Base-by-base conservation (phyloP, 1,140 invertebrate genomes). In the Rhynchophorus ferrugineus region DNA sequence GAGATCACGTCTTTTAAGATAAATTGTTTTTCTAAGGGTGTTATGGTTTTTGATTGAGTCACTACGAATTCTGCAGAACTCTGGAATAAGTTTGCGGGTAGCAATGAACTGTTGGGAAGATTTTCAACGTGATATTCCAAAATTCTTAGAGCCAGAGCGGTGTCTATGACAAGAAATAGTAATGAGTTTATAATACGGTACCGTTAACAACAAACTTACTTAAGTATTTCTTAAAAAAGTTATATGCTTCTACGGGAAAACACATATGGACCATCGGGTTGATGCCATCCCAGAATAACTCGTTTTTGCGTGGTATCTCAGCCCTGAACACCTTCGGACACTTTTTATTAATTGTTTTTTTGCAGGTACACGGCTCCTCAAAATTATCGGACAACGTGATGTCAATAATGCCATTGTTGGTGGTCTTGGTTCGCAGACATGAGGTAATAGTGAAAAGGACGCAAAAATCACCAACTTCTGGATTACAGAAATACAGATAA, bases 401-500 rank as follows among this genome's bases (percentile, higher is more conserved):
- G 5, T 5, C 5, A 11, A 29, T 29, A n/a, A n/a, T n/a, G 11
- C 5, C 5, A 29, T 29, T 11, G 11, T 5, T 11, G 11, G 11
- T 11, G 11, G 5, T 29, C 5, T 29, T 29, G 5, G 24, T 29
- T 29, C 11, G 5, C 24, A 29, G 11, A 5, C 5, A 6, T 29
- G 24, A 29, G 5, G 24, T 6, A 5, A 11, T 29, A 6, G 5
- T 29, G 11, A 67, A 29, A 11, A 57, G 52, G 1, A 65, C 46
- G 7, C 59, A 58, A 36, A 63, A 67, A 56, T 64, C 64, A 2
- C 65, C 65, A n/a, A 61, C 37, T 18, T 57, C 54, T 18, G 37
- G 34, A 43, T 63, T 61, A 16, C 44, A 37, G 35, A 61, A 63
- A 34, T 58, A 58, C 19, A 64, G 18, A 22, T 48, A 60, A 8